These are phyloP conservation scores for Aphidoletes aphidimyza DNA, from an alignment of 2,888 invertebrate genomes.

Conservation along the genomic window DNA sequence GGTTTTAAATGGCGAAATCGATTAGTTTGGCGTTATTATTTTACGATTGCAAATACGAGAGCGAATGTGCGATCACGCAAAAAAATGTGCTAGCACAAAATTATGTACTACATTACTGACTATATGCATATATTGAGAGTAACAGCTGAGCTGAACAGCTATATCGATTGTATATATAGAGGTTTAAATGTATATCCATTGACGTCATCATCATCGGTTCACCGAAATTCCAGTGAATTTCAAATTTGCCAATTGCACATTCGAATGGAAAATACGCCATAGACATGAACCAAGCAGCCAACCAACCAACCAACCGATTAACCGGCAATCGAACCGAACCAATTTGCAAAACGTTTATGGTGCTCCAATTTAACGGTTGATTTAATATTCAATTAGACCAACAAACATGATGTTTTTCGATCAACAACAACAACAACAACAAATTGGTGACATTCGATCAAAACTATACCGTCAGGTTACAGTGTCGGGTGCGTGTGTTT, in stretches of 20 bases:
- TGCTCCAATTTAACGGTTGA: background rate
- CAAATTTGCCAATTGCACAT: background rate
- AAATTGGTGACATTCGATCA: background rate
- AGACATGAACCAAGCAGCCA: too few relatives aligned
- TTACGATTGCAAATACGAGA: background rate
- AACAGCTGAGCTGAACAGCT: conserved; percentile 1
- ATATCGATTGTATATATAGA: background rate
- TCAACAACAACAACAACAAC: background rate
- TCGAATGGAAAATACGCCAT: too few relatives aligned
- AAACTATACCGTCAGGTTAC: too few relatives aligned
- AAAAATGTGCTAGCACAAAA: too few relatives aligned
- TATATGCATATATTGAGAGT: conserved; percentile 1
- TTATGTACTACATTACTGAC: too few relatives aligned
- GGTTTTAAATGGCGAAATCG: background rate
- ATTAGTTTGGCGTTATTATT: background rate
- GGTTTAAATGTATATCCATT: background rate
- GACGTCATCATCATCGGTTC: background rate
- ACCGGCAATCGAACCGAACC: too few relatives aligned
- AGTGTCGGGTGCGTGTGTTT: too few relatives aligned
- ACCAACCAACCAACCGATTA: too few relatives aligned
- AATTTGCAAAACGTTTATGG: background rate
- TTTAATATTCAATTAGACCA: background rate
- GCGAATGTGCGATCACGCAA: too few relatives aligned
- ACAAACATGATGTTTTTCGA: background rate
- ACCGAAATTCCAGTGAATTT: background rate